Evolutionary conservation across 2,797 vertebrate genomes (phyloP).

Genomic region (Lepilemur ruficaudatus): DNA sequence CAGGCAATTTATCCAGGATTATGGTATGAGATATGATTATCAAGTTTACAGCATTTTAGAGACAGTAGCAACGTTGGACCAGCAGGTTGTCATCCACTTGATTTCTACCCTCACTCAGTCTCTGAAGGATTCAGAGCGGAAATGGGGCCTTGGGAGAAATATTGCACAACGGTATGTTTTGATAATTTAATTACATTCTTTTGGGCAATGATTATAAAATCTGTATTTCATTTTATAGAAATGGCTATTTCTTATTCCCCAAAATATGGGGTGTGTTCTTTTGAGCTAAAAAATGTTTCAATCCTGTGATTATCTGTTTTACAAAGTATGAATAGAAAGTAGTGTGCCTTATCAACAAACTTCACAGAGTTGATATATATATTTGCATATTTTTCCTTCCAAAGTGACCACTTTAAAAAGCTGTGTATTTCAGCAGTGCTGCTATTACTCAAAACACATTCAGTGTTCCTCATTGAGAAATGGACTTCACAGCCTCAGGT

Average conservation of each 20-base stretch:
- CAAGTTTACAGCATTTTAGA: slow-evolving; percentile 92
- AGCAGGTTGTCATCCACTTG: slow-evolving; percentile 86
- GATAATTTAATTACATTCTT: slow-evolving; percentile 34
- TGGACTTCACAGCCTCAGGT: background rate
- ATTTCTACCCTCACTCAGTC: slow-evolving; percentile 90
- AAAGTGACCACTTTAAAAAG: background rate
- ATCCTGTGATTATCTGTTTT: background rate
- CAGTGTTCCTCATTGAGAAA: background rate
- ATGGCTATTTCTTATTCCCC: background rate
- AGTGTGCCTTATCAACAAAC: background rate
- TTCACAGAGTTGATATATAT: background rate
- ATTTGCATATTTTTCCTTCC: background rate
- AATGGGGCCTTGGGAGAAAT: slow-evolving; percentile 95
- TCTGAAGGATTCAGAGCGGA: slow-evolving; percentile 91
- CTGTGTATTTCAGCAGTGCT: background rate
- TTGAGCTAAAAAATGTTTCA: background rate
- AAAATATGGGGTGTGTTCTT: background rate
- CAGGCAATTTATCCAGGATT: slow-evolving; percentile 94
- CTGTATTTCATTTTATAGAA: slow-evolving; percentile 12
- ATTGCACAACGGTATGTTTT: slow-evolving; percentile 89
- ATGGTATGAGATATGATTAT: slow-evolving; percentile 88
- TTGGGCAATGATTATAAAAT: slow-evolving; percentile 31
- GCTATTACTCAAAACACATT: background rate
- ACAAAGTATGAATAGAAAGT: background rate
- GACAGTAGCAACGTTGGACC: slow-evolving; percentile 88